Percentiles rank a stretch among this genome's conserved stretches.
These are phyloP conservation scores for Podarcis muralis DNA, from an alignment of 2,113 vertebrate genomes.

Conservation along the genomic window DNA sequence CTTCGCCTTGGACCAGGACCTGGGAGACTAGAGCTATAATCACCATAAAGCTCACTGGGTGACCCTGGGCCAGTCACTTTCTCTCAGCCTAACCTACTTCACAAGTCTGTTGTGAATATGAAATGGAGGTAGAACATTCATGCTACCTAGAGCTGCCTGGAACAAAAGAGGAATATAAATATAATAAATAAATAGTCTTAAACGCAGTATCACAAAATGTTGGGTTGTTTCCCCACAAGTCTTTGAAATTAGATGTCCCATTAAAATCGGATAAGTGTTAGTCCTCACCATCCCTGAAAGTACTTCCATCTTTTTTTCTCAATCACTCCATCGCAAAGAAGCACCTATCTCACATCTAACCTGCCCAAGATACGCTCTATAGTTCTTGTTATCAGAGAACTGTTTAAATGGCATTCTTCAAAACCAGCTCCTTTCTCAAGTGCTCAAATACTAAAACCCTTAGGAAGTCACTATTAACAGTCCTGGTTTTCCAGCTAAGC, in stretches of 20 bases:
- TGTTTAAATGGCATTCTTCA: conserved; percentile 41
- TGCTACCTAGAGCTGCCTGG: no score
- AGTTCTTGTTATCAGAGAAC: not conserved
- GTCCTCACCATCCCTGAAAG: not conserved
- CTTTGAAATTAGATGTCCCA: fast-evolving
- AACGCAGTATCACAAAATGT: not conserved
- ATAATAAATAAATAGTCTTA: not conserved
- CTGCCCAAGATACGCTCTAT: not conserved
- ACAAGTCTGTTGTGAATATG: no score
- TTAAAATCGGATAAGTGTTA: fast-evolving
- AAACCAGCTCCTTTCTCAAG: conserved; percentile 46
- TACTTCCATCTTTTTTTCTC: fast-evolving
- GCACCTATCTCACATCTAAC: not conserved
- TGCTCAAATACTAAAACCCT: conserved; percentile 19
- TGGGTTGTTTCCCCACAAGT: not conserved
- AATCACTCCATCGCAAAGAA: fast-evolving
- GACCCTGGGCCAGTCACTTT: no score
- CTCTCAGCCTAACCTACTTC: no score
- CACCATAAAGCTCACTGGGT: no score
- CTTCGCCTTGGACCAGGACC: no score
- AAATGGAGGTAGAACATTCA: no score
- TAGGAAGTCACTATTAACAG: conserved; percentile 61
- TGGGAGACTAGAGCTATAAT: no score
- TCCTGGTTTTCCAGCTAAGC: conserved; percentile 49
- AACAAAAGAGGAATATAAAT: no score